Evolutionary conservation across 2,888 invertebrate species (phyloP).

Genomic region (Stegana nigrithorax): DNA sequence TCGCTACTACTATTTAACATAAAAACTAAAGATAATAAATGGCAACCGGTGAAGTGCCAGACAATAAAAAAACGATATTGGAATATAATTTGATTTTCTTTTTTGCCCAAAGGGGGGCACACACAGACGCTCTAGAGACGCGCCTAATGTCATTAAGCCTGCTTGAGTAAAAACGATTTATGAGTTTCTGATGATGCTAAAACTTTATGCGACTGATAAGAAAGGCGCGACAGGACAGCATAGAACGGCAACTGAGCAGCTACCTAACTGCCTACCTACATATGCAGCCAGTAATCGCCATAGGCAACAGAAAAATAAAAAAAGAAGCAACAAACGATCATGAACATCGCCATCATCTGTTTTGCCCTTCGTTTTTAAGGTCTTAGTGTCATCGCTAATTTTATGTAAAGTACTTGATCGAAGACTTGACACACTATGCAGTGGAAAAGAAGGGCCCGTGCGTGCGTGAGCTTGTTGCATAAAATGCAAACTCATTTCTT

Average conservation of each 20-base stretch:
- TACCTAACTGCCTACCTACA: too few species aligned
- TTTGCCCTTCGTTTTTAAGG: too few species aligned
- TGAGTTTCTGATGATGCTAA: conserved; percentile 60
- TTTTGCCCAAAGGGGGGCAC: too few species aligned
- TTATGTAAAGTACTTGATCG: conserved; percentile 11
- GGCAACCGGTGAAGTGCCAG: not conserved
- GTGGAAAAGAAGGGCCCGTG: not conserved
- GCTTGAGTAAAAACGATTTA: conserved; percentile 48
- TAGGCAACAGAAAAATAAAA: too few species aligned
- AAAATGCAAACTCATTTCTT: conserved; percentile 4
- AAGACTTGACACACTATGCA: not conserved
- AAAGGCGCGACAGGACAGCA: conserved; percentile 39
- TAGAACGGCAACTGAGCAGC: not conserved
- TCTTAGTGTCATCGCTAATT: not conserved
- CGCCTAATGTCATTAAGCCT: conserved; percentile 34
- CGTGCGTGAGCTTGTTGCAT: conserved; percentile 5
- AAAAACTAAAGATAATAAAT: not conserved
- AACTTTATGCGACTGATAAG: conserved; percentile 40
- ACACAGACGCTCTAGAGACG: too few species aligned
- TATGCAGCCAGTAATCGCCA: too few species aligned
- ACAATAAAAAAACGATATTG: conserved; percentile 3
- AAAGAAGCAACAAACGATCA: not conserved
- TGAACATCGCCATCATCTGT: not conserved
- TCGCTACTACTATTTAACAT: too few species aligned
- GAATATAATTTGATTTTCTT: conserved; percentile 9